Evolutionary conservation across 2,888 invertebrate genomes (phyloP).

Genomic region (Noctua janthina): DNA sequence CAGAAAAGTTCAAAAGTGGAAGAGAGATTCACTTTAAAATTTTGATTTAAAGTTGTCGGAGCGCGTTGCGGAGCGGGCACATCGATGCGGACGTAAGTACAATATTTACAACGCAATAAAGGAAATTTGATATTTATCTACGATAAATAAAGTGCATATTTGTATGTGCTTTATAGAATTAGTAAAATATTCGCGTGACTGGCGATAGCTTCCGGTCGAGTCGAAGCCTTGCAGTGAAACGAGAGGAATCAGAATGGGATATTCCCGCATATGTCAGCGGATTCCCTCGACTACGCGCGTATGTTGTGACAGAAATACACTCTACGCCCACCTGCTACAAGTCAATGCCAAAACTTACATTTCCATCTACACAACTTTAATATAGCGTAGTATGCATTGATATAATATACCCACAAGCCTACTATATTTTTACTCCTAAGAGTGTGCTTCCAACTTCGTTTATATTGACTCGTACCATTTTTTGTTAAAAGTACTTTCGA

Average conservation of each 20-base stretch:
- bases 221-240: background rate
- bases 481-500: background rate
- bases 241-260: background rate
- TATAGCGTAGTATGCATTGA: background rate
- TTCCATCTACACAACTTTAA: background rate
- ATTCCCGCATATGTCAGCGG: background rate
- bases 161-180: background rate
- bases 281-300: background rate
- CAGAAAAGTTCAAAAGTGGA: background rate
- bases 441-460: background rate
- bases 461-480: background rate
- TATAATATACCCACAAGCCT: background rate
- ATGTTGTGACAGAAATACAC: slow-evolving; percentile 1
- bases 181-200: background rate
- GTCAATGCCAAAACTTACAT: background rate
- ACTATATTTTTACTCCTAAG: background rate
- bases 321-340: background rate
- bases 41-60: slow-evolving; percentile 14
- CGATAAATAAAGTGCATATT: slow-evolving; percentile 14
- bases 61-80: background rate
- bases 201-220: background rate
- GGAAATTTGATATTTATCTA: slow-evolving; percentile 30
- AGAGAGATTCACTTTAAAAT: slow-evolving; percentile 12
- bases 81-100: slow-evolving; percentile 2
- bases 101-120: slow-evolving; percentile 31